Percentiles rank a stretch among this genome's conserved stretches.
Conservation (phyloP, 2,888 invertebrate genomes). For the Aelia acuminata region DNA sequence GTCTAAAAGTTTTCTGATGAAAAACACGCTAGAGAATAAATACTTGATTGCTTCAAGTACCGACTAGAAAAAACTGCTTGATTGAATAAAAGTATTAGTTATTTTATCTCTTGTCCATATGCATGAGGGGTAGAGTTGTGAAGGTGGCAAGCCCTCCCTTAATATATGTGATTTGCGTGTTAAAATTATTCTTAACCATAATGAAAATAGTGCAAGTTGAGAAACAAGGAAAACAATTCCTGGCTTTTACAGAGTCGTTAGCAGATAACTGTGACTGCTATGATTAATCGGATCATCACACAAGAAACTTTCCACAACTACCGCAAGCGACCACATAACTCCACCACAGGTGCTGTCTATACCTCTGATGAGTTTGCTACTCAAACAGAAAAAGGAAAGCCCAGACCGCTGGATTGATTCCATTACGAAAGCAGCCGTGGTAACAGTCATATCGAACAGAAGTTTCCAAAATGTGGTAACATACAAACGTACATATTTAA, state of each 20-base stretch:
- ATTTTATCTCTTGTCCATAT: too few relatives aligned
- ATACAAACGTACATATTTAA: too few relatives aligned
- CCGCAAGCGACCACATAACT: neutral
- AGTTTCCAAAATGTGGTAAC: too few relatives aligned
- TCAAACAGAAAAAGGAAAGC: constrained; percentile 10
- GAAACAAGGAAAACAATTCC: neutral
- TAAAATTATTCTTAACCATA: too few relatives aligned
- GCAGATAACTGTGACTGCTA: neutral
- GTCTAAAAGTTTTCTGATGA: too few relatives aligned
- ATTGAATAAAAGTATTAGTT: too few relatives aligned
- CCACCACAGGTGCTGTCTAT: neutral
- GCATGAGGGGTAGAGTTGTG: too few relatives aligned
- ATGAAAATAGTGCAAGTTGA: neutral
- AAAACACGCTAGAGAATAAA: too few relatives aligned
- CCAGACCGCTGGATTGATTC: neutral
- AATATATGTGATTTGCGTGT: too few relatives aligned
- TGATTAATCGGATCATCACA: constrained; percentile 8
- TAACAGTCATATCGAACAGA: neutral
- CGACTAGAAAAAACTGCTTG: too few relatives aligned
- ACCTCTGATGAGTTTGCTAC: neutral
- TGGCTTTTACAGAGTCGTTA: neutral
- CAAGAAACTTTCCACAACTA: neutral
- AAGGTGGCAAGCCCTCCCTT: too few relatives aligned
- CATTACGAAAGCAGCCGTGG: neutral
- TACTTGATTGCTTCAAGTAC: too few relatives aligned